phyloP scores from a whole-genome alignment of 1,140 invertebrate genomes.

The Drosophila kikkawai region DNA sequence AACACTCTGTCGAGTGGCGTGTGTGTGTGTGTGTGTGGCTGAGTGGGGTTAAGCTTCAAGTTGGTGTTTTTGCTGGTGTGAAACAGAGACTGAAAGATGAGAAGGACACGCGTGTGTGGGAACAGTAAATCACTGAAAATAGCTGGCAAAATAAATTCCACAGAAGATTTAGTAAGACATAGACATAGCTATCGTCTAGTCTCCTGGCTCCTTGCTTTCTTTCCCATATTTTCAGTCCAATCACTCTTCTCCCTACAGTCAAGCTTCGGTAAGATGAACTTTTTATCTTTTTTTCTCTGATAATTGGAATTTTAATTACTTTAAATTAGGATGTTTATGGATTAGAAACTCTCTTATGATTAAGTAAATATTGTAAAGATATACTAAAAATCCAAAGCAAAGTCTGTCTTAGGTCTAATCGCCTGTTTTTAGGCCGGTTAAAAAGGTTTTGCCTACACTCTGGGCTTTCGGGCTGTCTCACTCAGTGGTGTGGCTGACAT shows the following conservation, averaged over 20 bases:
- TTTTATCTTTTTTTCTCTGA: background rate
- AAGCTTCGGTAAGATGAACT: background rate
- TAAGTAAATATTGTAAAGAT: too few species aligned
- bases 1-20: conserved; percentile 59
- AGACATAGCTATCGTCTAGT: conserved; percentile 17
- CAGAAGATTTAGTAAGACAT: conserved; percentile 40
- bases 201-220: background rate
- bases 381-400: background rate
- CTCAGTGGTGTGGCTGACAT: conserved; percentile 48
- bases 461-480: conserved; percentile 29
- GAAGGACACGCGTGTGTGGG: conserved; percentile 8
- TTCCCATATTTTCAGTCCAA: conserved; percentile 4
- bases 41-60: conserved; percentile 26
- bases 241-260: conserved; percentile 13
- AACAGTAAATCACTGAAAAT: conserved; percentile 55
- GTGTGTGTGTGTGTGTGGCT: conserved; percentile 1
- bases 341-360: too few species aligned
- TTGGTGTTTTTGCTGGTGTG: conserved; percentile 11
- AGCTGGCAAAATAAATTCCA: conserved; percentile 44
- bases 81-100: conserved; percentile 16
- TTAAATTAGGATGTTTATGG: background rate
- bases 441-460: conserved; percentile 52
- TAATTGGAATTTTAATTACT: background rate
- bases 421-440: conserved; percentile 4
- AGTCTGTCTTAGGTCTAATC: background rate